Base-by-base conservation (phyloP, 2,797 vertebrate genomes). In the Eidolon dupreanum region DNA sequence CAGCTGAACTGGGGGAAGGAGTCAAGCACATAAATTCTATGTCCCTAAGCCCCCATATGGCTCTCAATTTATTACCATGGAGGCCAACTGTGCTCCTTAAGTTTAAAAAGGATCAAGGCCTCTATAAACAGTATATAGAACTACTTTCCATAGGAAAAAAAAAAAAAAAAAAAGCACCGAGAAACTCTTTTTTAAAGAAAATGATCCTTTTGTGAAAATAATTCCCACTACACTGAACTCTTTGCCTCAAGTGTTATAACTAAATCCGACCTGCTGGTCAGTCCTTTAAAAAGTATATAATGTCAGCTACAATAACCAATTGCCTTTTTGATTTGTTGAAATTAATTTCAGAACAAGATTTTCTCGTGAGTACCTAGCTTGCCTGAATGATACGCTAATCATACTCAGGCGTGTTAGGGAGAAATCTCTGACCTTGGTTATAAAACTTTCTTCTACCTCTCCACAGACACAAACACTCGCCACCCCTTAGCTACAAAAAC, bases 31-130 rank as follows among this genome's bases (percentile, higher is more conserved):
- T 96, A 97, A 97, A 95, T 92, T 74, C 94, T 81, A 46, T 12
- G 73, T 90, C 97, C 95, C 97, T 57, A 28, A 15, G 86, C 66
- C 92, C 81, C 87, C 81, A 93, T 89, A 70, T 31, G 92, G 61
- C 36, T 49, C 59, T 75, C 13, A 2, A 92, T 97, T 97, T 97
- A 97, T 88, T 81, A 89, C 87, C 73, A 79, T 0, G 6, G 90
- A 97, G 90, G 94, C 90, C 83, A 81, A 90, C 63, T 6, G 85
- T 49, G 81, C 71, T 83, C 61, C 75, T 87, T 75, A 38, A 71
- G 75, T 96, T 96, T 90, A 97, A 95, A 97, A 97, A 97, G 93
- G 92, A 97, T 95, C 97, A 92, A 65, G 95, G 82, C 92, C 81
- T 95, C 96, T 90, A 90, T 95, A 97, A 97, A 97, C 90, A 96